phyloP scores from a whole-genome alignment of 2,113 vertebrate genomes.

The Nematolebias whitei region DNA sequence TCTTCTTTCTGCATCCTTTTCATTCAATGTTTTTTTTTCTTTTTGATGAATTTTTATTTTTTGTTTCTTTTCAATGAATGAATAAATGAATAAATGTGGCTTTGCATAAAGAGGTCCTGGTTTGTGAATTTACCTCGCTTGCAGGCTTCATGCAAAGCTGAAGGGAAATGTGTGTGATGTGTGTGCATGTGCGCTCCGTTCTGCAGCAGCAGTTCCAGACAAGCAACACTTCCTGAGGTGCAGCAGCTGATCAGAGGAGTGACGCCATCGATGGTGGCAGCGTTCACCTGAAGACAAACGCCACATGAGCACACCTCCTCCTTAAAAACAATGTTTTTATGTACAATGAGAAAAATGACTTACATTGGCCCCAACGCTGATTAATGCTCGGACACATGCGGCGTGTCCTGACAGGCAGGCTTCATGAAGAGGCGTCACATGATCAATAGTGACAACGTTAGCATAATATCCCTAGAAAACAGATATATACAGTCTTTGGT shows the following conservation, averaged over 20 bases:
- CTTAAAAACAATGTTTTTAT: neutral
- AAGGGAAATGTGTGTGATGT: slow-evolving; percentile 86
- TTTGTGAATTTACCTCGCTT: slow-evolving; percentile 84
- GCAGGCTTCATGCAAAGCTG: slow-evolving; percentile 90
- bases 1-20: too few species aligned
- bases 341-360: slow-evolving; percentile 43
- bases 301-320: neutral
- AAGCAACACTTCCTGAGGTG: slow-evolving; percentile 84
- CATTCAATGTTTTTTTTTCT: too few species aligned
- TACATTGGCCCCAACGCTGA: slow-evolving; percentile 93
- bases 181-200: slow-evolving; percentile 88
- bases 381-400: slow-evolving; percentile 89
- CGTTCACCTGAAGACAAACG: slow-evolving; percentile 84
- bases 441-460: slow-evolving; percentile 91
- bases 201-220: slow-evolving; percentile 88
- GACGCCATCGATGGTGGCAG: slow-evolving; percentile 90
- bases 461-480: slow-evolving; percentile 87
- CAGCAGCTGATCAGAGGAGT: slow-evolving; percentile 93
- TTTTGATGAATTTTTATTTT: too few species aligned
- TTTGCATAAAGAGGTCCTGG: too few species aligned
- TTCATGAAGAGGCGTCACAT: slow-evolving; percentile 93
- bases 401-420: slow-evolving; percentile 94
- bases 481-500: neutral
- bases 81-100: too few species aligned
- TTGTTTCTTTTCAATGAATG: too few species aligned